phyloP scores from a whole-genome alignment of 2,888 invertebrate genomes.

The Dasysyrphus tricinctus region DNA sequence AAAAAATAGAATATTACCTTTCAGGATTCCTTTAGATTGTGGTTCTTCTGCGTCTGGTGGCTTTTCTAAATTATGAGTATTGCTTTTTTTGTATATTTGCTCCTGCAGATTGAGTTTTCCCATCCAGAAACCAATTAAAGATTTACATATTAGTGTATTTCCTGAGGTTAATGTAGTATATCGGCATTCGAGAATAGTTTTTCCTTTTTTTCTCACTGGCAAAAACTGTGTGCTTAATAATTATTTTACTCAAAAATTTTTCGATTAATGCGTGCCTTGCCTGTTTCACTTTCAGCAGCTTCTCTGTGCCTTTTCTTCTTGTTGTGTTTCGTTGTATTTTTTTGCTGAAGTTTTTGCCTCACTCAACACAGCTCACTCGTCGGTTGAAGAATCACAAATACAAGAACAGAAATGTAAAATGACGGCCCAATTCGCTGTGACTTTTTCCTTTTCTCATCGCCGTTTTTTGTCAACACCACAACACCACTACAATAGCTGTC shows the following conservation, averaged over 20 bases:
- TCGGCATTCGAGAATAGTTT: constrained; percentile 22
- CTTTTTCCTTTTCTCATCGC: not conserved
- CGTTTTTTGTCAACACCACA: not conserved
- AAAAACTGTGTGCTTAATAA: constrained; percentile 37
- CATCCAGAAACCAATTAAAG: not conserved
- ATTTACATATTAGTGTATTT: not conserved
- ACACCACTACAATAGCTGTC: not conserved
- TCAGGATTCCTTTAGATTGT: not conserved
- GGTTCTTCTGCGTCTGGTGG: not conserved
- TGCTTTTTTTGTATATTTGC: not conserved
- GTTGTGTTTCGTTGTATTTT: constrained; percentile 59
- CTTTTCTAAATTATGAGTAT: constrained; percentile 3
- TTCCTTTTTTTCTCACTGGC: constrained; percentile 20
- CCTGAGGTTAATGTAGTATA: not conserved
- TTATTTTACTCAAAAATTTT: constrained; percentile 16
- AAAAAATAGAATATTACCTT: constrained; percentile 23
- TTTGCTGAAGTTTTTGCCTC: constrained; percentile 46
- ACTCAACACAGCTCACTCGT: constrained; percentile 11
- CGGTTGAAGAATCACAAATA: constrained; percentile 19
- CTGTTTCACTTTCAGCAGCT: constrained; percentile 29
- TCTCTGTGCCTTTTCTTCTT: constrained; percentile 15
- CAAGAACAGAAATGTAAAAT: constrained; percentile 7
- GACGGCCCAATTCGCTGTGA: constrained; percentile 3
- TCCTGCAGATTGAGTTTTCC: not conserved
- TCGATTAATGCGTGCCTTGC: constrained; percentile 44